Percentiles rank a stretch among this genome's conserved stretches.
Evolutionary conservation across 2,113 vertebrate genomes (phyloP).

Genomic region (Ceyx cyanopectus): DNA sequence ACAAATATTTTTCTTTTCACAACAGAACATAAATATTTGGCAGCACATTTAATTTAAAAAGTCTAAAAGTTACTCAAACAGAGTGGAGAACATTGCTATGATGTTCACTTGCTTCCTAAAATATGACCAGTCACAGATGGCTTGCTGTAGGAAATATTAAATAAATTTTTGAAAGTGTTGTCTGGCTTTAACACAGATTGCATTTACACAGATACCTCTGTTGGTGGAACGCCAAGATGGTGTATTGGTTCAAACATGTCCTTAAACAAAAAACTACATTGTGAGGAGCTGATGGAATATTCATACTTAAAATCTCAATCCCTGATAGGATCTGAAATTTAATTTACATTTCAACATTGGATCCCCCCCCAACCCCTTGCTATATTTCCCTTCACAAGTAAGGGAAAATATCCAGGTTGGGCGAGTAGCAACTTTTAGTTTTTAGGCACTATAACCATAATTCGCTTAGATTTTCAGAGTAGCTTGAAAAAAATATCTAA

Average conservation of each 20-base stretch:
- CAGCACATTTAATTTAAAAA: slow-evolving; percentile 45
- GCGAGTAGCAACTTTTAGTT: neutral
- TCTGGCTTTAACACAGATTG: slow-evolving; percentile 57
- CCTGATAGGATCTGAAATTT: slow-evolving; percentile 22
- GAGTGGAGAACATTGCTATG: neutral
- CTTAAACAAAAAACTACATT: slow-evolving; percentile 51
- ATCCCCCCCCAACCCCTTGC: rapidly evolving
- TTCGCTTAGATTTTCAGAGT: neutral
- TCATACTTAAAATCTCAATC: slow-evolving; percentile 34
- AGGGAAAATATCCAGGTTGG: neutral
- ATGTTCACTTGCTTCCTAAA: slow-evolving; percentile 58
- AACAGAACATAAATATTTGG: slow-evolving; percentile 71
- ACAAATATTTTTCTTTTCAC: slow-evolving; percentile 70
- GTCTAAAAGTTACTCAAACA: slow-evolving; percentile 56
- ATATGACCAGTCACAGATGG: slow-evolving; percentile 73
- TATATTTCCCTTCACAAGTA: neutral
- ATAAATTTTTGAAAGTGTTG: slow-evolving; percentile 45
- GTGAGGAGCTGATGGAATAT: slow-evolving; percentile 41
- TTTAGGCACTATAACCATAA: neutral
- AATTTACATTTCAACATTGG: slow-evolving; percentile 33
- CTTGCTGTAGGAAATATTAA: slow-evolving; percentile 64
- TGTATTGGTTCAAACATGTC: neutral
- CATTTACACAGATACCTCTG: slow-evolving; percentile 57
- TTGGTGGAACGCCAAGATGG: slow-evolving; percentile 27
- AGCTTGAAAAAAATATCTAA: neutral